Evolutionary conservation across 1,140 invertebrate genomes (phyloP), one percentile per base, ranked within the genome.

Genomic region (Brachionus rubens): DNA sequence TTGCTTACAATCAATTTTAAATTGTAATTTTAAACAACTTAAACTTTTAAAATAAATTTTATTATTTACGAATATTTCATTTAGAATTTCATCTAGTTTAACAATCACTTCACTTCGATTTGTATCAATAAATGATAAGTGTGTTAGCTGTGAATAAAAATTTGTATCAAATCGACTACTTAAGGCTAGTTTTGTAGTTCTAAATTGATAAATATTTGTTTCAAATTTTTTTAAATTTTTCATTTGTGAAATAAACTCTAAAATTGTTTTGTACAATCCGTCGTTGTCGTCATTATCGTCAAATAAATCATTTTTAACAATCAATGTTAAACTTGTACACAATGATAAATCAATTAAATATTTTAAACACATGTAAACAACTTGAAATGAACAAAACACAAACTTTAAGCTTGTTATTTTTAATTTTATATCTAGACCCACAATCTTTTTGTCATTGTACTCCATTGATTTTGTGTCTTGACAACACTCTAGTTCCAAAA

Each of bases 171-270:
- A 28, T n/a, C n/a, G n/a, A n/a, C n/a, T n/a, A n/a, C n/a, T n/a
- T n/a, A n/a, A n/a, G n/a, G n/a, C n/a, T n/a, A 3, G 9, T 36
- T 59, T 33, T 59, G 28, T 16, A 59, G n/a, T n/a, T n/a, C n/a
- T n/a, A n/a, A n/a, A 33, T n/a, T 59, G 54, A 59, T 16, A 59
- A 6, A 59, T 36, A 59, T 59, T 59, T 40, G 54, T 59, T 16
- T 59, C 54, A 0, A 59, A 59, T n/a, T 59, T 16, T 0, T 9
- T n/a, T 9, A 59, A 16, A 59, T 59, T 59, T 3, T 2, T 19
- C 4, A 59, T 19, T 5, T 59, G 16, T 40, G 30, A 16, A 3
- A 59, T 30, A 19, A 59, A 12, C 16, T 59, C 28, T 2, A 59
- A 14, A 21, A 14, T n/a, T 36, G 16, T 40, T 9, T 36, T 33